phyloP scores from a whole-genome alignment of 1,140 invertebrate genomes.

The Conus ventricosus region DNA sequence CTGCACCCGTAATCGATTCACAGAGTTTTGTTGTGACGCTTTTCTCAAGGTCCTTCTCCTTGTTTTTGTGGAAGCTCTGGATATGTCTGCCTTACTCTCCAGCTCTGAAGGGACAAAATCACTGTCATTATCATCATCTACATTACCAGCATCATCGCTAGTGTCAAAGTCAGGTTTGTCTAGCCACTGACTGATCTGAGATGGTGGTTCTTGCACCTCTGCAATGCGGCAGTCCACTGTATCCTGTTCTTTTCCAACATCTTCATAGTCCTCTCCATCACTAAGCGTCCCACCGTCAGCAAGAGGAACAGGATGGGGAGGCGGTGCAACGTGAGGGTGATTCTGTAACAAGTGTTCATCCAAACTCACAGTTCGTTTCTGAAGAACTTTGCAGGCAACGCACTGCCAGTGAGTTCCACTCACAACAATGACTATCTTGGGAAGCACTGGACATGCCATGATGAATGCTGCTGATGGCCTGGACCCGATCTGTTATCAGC shows the following conservation, averaged over 20 bases:
- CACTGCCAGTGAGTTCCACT: slow-evolving; percentile 36
- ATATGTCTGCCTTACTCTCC: background rate
- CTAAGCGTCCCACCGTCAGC: background rate
- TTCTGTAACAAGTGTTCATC: slow-evolving; percentile 26
- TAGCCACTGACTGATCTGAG: slow-evolving; percentile 27
- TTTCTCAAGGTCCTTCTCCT: slow-evolving; percentile 16
- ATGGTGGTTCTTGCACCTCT: background rate
- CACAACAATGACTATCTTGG: slow-evolving; percentile 33
- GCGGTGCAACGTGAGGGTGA: background rate
- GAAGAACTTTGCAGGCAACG: slow-evolving; percentile 20
- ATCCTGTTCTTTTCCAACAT: background rate
- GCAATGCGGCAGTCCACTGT: background rate
- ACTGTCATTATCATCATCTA: slow-evolving; percentile 29
- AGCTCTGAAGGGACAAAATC: slow-evolving; percentile 32
- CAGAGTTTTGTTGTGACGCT: slow-evolving; percentile 5
- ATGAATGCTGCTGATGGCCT: too few species aligned
- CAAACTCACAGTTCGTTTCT: slow-evolving; percentile 21
- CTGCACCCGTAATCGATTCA: background rate
- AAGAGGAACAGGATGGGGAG: background rate
- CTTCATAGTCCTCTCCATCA: slow-evolving; percentile 28
- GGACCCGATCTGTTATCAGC: too few species aligned
- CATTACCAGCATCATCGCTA: slow-evolving; percentile 15
- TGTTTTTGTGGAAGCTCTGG: background rate
- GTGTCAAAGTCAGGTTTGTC: slow-evolving; percentile 30
- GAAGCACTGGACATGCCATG: background rate